Evolutionary conservation across 1,140 invertebrate species (phyloP).

Genomic region (Uloborus diversus): DNA sequence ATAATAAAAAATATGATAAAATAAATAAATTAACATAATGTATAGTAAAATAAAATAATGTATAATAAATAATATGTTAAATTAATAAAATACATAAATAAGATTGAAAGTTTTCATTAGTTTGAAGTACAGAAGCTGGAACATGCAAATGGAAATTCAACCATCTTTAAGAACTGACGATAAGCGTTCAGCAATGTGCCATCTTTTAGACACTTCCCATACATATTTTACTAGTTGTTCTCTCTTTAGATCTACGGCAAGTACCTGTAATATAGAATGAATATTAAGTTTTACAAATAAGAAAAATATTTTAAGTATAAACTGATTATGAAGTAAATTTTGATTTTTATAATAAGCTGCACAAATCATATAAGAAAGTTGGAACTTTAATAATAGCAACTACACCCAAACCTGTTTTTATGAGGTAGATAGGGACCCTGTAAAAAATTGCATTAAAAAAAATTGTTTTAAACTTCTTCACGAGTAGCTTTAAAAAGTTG

Average conservation of each 20-base stretch:
- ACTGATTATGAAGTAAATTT: background rate
- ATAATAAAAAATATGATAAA: too few relatives aligned
- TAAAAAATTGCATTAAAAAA: background rate
- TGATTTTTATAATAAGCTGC: background rate
- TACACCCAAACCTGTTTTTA: too few relatives aligned
- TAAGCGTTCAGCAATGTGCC: slow-evolving; percentile 63
- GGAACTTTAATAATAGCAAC: background rate
- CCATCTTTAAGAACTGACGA: slow-evolving; percentile 5
- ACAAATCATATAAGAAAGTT: background rate
- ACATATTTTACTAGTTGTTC: slow-evolving; percentile 64
- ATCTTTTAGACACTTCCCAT: slow-evolving; percentile 63
- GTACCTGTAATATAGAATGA: slow-evolving; percentile 61
- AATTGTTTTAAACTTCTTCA: background rate
- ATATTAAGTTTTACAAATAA: background rate
- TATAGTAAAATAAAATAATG: too few relatives aligned
- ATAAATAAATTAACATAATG: too few relatives aligned
- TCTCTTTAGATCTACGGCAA: slow-evolving; percentile 64
- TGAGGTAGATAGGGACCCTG: too few relatives aligned
- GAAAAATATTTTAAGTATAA: background rate
- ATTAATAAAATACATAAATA: too few relatives aligned
- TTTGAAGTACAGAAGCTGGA: too few relatives aligned
- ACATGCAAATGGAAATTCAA: too few relatives aligned
- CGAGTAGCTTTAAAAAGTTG: too few relatives aligned
- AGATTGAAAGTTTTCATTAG: too few relatives aligned
- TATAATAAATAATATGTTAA: too few relatives aligned